A percentile compares a stretch with the other conserved stretches of the same genome.
Evolutionary conservation across 2,113 vertebrate genomes (phyloP).

Genomic region (Pollachius pollachius): DNA sequence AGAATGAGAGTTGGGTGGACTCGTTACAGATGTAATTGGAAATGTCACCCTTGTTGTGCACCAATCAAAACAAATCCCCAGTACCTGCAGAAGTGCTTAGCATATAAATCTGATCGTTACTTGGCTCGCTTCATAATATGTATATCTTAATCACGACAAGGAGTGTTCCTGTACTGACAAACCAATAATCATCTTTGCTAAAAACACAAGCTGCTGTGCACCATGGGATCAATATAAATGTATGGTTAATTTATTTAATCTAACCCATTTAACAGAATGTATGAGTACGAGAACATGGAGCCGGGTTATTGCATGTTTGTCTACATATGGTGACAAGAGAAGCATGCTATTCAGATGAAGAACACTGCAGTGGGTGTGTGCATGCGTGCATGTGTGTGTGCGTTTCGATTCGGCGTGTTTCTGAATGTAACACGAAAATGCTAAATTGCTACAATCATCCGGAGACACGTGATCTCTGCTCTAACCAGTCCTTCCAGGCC

Average conservation of each 20-base stretch:
- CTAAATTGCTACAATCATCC: background rate
- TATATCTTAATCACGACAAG: background rate
- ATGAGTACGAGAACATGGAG: no score
- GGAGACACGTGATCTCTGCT: background rate
- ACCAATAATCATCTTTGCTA: background rate
- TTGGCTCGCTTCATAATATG: background rate
- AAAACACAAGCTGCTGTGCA: no score
- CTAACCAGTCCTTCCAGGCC: background rate
- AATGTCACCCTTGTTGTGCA: background rate
- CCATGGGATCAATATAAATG: background rate
- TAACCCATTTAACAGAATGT: no score
- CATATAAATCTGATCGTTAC: no score
- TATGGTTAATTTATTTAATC: background rate
- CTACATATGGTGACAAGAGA: no score
- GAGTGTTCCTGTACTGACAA: background rate
- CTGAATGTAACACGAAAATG: background rate
- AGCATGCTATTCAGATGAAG: no score
- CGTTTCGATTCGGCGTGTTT: background rate
- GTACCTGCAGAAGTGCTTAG: background rate
- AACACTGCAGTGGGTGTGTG: background rate
- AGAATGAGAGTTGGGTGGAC: background rate
- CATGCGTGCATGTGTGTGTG: background rate
- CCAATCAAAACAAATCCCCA: background rate
- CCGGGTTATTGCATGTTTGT: background rate
- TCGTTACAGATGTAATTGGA: background rate